Evolutionary conservation across 2,797 vertebrate genomes (phyloP).

Genomic region (Chrosomus eos): DNA sequence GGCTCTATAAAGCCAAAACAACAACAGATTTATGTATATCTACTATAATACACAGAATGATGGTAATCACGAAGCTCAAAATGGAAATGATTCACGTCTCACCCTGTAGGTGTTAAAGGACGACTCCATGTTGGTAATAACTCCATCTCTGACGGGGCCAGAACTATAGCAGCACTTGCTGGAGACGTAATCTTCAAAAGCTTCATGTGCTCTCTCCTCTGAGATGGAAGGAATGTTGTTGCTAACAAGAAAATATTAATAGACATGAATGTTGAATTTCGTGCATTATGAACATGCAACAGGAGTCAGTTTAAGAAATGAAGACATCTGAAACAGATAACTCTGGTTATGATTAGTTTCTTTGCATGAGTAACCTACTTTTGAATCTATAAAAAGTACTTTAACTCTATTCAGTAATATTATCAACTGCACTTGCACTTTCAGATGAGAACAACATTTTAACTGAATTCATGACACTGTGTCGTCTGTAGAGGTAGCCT

Average conservation of each 20-base stretch:
- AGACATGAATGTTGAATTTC: neutral
- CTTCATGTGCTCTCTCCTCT: conserved; percentile 71
- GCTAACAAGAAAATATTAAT: neutral
- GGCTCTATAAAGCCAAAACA: neutral
- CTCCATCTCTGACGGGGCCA: conserved; percentile 63
- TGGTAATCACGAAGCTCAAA: neutral
- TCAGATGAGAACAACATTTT: neutral
- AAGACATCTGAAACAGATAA: neutral
- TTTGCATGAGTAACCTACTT: neutral
- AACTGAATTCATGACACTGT: neutral
- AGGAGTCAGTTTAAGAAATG: neutral
- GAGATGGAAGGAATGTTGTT: conserved; percentile 72
- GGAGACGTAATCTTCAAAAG: conserved; percentile 67
- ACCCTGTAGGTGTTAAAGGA: conserved; percentile 73
- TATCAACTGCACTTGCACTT: neutral
- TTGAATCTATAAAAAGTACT: neutral
- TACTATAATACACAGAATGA: neutral
- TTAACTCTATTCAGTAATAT: neutral
- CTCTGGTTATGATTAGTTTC: neutral
- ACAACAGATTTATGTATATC: neutral
- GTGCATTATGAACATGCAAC: neutral
- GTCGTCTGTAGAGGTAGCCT: neutral
- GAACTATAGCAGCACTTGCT: conserved; percentile 73
- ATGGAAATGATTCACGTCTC: conserved; percentile 15
- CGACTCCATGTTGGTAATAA: conserved; percentile 71